phyloP scores from a whole-genome alignment of 2,113 vertebrate species.

The Pongo pygmaeus region DNA sequence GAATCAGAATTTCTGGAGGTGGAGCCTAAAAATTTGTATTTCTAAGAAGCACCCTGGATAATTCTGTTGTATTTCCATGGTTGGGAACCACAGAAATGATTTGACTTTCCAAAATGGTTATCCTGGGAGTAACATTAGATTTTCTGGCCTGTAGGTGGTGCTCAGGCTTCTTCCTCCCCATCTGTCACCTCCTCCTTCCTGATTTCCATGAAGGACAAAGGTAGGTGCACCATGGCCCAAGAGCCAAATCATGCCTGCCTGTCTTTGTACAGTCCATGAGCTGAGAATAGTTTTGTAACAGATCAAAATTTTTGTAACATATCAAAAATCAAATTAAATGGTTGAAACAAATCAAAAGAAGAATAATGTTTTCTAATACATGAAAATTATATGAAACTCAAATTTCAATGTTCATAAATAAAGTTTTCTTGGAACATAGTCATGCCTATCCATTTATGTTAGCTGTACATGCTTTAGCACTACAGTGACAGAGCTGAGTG shows the following conservation, averaged over 20 bases:
- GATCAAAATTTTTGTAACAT: neutral
- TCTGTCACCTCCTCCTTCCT: neutral
- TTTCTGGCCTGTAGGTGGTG: neutral
- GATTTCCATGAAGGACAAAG: neutral
- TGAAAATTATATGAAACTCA: neutral
- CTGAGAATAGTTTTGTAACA: neutral
- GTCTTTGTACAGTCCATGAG: neutral
- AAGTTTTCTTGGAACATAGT: neutral
- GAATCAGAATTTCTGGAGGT: neutral
- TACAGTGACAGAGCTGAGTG: neutral
- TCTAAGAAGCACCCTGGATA: neutral
- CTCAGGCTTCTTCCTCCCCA: neutral
- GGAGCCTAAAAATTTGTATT: neutral
- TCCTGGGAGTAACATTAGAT: neutral
- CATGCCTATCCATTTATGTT: neutral
- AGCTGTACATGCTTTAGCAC: neutral
- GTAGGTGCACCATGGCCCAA: rapidly evolving
- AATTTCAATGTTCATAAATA: neutral
- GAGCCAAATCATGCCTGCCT: neutral
- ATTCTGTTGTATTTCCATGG: neutral
- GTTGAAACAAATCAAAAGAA: neutral
- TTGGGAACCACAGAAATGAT: neutral
- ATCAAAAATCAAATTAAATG: neutral
- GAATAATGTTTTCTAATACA: neutral
- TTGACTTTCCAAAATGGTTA: neutral